Evolutionary conservation across 1,140 invertebrate species (phyloP).

Genomic region (Thrips palmi): DNA sequence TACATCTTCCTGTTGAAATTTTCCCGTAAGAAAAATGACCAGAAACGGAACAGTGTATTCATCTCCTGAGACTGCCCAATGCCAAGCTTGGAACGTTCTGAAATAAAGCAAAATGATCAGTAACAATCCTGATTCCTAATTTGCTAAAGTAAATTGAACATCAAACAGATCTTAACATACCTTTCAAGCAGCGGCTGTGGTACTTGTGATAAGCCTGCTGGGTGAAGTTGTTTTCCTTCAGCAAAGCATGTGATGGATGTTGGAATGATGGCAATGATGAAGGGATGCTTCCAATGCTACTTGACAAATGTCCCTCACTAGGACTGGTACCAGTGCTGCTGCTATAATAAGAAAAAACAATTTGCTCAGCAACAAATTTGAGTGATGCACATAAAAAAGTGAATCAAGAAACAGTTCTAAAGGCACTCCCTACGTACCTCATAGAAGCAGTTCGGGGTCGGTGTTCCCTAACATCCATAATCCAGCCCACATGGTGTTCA

Average conservation of each 20-base stretch:
- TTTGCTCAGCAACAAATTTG: constrained; percentile 4
- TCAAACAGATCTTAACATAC: constrained; percentile 26
- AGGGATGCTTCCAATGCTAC: constrained; percentile 52
- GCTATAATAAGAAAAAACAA: constrained; percentile 24
- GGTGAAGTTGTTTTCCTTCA: constrained; percentile 96
- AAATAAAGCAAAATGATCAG: constrained; percentile 18
- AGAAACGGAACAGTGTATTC: constrained; percentile 96
- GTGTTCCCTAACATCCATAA: constrained; percentile 78
- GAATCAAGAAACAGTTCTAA: constrained; percentile 5
- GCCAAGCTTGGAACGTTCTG: constrained; percentile 78
- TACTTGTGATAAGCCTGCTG: constrained; percentile 95
- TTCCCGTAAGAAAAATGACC: constrained; percentile 97
- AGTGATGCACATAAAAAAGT: constrained; percentile 3
- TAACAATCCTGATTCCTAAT: constrained; percentile 6
- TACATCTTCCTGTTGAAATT: constrained; percentile 99
- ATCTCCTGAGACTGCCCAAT: constrained; percentile 88
- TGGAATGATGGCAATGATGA: constrained; percentile 80
- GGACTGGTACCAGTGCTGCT: constrained; percentile 57
- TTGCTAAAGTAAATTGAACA: constrained; percentile 7
- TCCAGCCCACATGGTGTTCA: constrained; percentile 94
- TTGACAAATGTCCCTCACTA: constrained; percentile 37
- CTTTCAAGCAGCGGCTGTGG: constrained; percentile 80
- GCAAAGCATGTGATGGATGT: constrained; percentile 85
- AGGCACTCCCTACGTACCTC: constrained; percentile 7
- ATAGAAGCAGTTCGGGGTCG: constrained; percentile 53